A percentile compares a stretch with the other conserved stretches of the same genome.
Evolutionary conservation across 2,797 vertebrate species (phyloP).

Genomic region (Myotis findleyi): DNA sequence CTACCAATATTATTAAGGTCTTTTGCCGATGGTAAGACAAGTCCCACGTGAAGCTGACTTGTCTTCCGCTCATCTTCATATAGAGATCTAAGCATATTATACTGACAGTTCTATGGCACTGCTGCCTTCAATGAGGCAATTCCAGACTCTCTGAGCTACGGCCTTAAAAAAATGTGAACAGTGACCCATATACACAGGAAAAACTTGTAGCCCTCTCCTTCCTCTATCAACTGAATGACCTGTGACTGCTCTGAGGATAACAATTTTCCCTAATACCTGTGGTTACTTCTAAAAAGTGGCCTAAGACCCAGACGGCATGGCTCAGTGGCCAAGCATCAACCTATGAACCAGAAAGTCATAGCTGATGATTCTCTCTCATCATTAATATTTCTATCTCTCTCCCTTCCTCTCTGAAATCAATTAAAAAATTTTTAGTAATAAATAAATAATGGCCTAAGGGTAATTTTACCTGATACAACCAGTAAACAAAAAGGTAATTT

Average conservation of each 20-base stretch:
- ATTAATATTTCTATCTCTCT: too few species aligned
- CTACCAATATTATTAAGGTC: background rate
- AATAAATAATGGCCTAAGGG: too few species aligned
- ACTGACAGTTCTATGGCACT: background rate
- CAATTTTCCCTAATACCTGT: background rate
- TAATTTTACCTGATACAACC: background rate
- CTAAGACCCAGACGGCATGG: too few species aligned
- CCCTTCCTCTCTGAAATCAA: too few species aligned
- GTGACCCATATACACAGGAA: background rate
- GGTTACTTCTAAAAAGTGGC: background rate
- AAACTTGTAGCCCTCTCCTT: background rate
- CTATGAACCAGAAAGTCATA: too few species aligned
- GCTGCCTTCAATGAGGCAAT: background rate
- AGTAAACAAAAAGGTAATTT: background rate
- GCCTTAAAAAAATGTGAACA: background rate
- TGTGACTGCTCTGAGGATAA: background rate
- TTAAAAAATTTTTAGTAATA: too few species aligned
- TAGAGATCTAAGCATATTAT: background rate
- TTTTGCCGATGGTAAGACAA: background rate
- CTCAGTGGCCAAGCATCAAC: too few species aligned
- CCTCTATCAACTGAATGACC: background rate
- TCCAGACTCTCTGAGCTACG: background rate
- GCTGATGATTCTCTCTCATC: too few species aligned
- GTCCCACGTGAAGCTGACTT: background rate
- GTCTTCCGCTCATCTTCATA: background rate